Percentiles rank a stretch among this genome's conserved stretches.
Conservation (phyloP, 37 sponge, comb jelly and placozoan species). For the Cliona cf. orientalis region DNA sequence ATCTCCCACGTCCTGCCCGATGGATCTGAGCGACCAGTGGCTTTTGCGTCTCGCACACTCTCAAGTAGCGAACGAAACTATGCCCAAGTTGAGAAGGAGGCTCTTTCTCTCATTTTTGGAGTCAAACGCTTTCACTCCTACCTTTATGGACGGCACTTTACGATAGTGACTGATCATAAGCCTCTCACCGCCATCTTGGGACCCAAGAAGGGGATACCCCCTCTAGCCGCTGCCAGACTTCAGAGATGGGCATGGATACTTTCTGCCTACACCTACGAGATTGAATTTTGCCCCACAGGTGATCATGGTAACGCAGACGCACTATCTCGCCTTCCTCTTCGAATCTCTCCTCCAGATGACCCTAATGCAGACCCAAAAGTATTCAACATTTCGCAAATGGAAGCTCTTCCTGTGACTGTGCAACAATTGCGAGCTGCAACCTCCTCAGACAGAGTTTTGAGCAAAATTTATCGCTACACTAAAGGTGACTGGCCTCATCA, state of each 20-base stretch:
- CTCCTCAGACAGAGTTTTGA: too few relatives aligned
- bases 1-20: conserved; percentile 30
- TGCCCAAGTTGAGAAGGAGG: conserved; percentile 49
- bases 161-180: conserved; percentile 16
- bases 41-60: conserved; percentile 19
- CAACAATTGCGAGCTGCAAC: too few relatives aligned
- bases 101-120: conserved; percentile 26
- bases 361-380: too few relatives aligned
- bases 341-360: too few relatives aligned
- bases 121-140: conserved; percentile 28
- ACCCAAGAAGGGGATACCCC: conserved; percentile 10
- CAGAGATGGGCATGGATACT: conserved; percentile 38
- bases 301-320: too few relatives aligned
- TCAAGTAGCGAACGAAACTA: conserved; percentile 7
- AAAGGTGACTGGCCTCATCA: too few relatives aligned
- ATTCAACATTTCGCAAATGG: too few relatives aligned
- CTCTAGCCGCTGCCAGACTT: conserved; percentile 29
- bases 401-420: too few relatives aligned
- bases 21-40: conserved; percentile 11
- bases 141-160: conserved; percentile 16
- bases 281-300: too few relatives aligned
- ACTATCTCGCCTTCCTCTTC: too few relatives aligned
- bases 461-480: too few relatives aligned
- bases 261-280: conserved; percentile 28
- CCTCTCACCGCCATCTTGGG: conserved; percentile 21